Percentiles rank a stretch among this genome's conserved stretches.
These are phyloP conservation scores for Parelbella ahira DNA, from an alignment of 2,888 invertebrate species.

Conservation along the genomic window DNA sequence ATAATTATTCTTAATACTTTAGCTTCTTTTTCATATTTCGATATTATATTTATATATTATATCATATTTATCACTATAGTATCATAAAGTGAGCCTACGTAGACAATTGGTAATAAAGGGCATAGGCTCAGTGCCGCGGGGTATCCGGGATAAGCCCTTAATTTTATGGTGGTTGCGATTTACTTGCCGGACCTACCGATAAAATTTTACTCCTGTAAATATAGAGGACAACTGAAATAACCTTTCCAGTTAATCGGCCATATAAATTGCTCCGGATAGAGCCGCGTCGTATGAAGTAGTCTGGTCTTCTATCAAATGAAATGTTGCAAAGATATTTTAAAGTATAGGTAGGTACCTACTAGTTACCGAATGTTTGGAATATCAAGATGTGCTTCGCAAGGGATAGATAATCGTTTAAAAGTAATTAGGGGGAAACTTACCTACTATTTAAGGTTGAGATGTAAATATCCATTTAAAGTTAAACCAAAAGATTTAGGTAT, in stretches of 20 bases:
- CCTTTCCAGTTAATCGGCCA: constrained; percentile 12
- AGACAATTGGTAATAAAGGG: constrained; percentile 25
- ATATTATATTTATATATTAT: too few species aligned
- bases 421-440: too few species aligned
- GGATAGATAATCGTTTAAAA: too few species aligned
- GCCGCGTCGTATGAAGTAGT: not conserved
- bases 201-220: constrained; percentile 34
- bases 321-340: too few species aligned
- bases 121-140: constrained; percentile 44
- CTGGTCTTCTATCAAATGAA: not conserved
- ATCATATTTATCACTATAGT: constrained; percentile 5
- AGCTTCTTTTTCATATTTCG: too few species aligned
- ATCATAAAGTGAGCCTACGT: constrained; percentile 12
- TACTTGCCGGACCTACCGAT: constrained; percentile 39
- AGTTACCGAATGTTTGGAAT: too few species aligned
- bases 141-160: constrained; percentile 57
- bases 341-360: too few species aligned
- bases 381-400: too few species aligned
- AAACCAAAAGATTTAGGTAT: too few species aligned
- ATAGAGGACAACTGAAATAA: constrained; percentile 21
- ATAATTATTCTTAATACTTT: too few species aligned
- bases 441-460: too few species aligned
- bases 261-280: constrained; percentile 13
- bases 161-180: constrained; percentile 49
- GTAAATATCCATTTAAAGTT: too few species aligned